Evolutionary conservation across 2,888 invertebrate species (phyloP), one percentile per base, ranked within the genome.

Genomic region (Drosophila atroscutellata): DNA sequence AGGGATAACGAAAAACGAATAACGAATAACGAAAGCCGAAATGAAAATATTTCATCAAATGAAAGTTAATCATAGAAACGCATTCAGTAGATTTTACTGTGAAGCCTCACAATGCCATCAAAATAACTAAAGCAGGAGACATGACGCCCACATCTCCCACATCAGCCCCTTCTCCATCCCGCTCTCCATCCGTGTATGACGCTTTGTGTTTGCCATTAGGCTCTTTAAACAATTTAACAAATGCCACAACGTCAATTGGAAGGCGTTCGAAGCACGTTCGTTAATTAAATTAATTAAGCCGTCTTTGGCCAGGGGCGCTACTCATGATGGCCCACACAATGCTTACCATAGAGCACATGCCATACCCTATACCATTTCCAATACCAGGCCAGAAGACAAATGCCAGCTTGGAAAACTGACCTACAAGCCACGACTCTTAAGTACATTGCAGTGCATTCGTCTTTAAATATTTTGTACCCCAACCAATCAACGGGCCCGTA

Each of bases 41-140:
- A 77, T 79, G 82, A 76, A 82, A 81, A 82, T 82, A 83, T 82
- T 84, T 82, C 80, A 84, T 84, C 84, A 84, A 84, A 81, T 80
- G 71, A 78, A 84, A 81, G 81, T 83, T 81, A 81, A 81, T 81
- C 81, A 81, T 83, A 69, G 81, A 80, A 81, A 77, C 77, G 77
- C 81, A 81, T 83, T 83, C 81, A 80, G 74, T 83, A 67, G 77
- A 83, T 81, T 76, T 80, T 73, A 57, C 83, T 70, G 61, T 28
- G 83, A 81, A 83, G 83, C 83, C 81, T 49, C 67, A 70, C 80
- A 82, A 73, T 52, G 64, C 70, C 59, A 75, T 82, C 76, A 80
- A 80, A 79, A 79, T 79, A 80, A 79, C 64, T 67, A 80, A 75
- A 68, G 72, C 66, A 59, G 65, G 79, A 82, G 67, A 67, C 64